Conservation (phyloP, 2,797 vertebrate species). For the Lates japonicus region DNA sequence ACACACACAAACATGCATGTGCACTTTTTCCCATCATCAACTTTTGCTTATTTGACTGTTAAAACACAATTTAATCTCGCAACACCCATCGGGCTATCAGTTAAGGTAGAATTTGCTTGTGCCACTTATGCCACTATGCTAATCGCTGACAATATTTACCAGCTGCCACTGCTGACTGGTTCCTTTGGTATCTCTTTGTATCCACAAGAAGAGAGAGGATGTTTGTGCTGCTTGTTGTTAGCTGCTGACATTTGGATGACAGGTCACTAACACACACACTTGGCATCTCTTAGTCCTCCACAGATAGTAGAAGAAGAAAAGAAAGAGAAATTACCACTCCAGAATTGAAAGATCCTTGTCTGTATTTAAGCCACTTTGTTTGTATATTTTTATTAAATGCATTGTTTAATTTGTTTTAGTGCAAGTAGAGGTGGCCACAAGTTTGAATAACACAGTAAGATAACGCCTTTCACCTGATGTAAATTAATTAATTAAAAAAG, state of each 20-base stretch:
- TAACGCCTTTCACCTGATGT: not conserved
- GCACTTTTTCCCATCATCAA: not conserved
- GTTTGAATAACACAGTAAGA: slow-evolving; percentile 79
- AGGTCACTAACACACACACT: slow-evolving; percentile 3
- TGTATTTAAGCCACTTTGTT: not conserved
- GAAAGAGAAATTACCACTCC: slow-evolving; percentile 80
- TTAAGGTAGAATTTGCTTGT: slow-evolving; percentile 64
- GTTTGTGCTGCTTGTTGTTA: not conserved
- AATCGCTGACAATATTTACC: slow-evolving; percentile 42
- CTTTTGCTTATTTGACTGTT: slow-evolving; percentile 69
- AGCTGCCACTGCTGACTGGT: slow-evolving; percentile 48
- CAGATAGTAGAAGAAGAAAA: slow-evolving; percentile 85
- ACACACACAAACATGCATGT: slow-evolving; percentile 12
- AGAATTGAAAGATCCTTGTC: slow-evolving; percentile 26
- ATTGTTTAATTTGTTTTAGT: slow-evolving; percentile 60
- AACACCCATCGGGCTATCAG: slow-evolving; percentile 50
- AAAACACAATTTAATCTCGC: slow-evolving; percentile 48
- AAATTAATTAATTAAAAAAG: not conserved
- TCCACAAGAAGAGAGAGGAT: not conserved
- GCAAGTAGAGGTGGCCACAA: slow-evolving; percentile 79
- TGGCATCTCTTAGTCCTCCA: slow-evolving; percentile 10
- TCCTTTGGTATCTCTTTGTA: slow-evolving; percentile 54
- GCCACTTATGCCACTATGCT: slow-evolving; percentile 27
- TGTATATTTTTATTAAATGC: not conserved
- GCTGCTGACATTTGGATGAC: slow-evolving; percentile 9